phyloP scores from a whole-genome alignment of 2,888 invertebrate genomes.

The Calameuta pallipes region DNA sequence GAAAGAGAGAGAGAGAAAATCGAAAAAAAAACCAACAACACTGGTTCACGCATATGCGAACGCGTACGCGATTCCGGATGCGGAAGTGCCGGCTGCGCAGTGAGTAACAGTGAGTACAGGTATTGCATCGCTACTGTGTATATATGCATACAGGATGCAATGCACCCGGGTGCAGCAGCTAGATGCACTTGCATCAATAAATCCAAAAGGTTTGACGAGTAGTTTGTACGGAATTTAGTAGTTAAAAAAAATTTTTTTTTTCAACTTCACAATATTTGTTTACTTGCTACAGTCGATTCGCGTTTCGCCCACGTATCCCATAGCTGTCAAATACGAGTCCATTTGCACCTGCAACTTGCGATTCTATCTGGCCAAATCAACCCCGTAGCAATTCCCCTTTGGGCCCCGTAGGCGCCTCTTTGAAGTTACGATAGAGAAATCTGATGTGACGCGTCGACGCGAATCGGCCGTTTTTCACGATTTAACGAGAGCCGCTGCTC shows the following conservation, averaged over 20 bases:
- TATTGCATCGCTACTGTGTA: too few relatives aligned
- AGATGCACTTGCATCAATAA: slow-evolving; percentile 26
- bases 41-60: slow-evolving; percentile 1
- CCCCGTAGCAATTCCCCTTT: too few relatives aligned
- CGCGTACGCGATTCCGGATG: slow-evolving; percentile 19
- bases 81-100: slow-evolving; percentile 21
- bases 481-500: too few relatives aligned
- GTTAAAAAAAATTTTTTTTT: slow-evolving; percentile 12
- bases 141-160: too few relatives aligned
- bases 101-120: too few relatives aligned
- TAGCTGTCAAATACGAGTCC: too few relatives aligned
- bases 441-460: too few relatives aligned
- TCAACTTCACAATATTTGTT: slow-evolving; percentile 2
- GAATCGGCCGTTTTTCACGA: too few relatives aligned
- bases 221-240: slow-evolving; percentile 4
- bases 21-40: not conserved
- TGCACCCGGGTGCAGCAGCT: slow-evolving; percentile 12
- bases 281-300: slow-evolving; percentile 21
- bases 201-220: slow-evolving; percentile 25
- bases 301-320: slow-evolving; percentile 6
- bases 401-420: too few relatives aligned
- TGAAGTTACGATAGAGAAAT: too few relatives aligned
- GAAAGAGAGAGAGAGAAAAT: not conserved
- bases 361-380: too few relatives aligned
- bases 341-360: too few relatives aligned